A percentile compares a stretch with the other conserved stretches of the same genome.
These are phyloP conservation scores for Sesamia inferens DNA, from an alignment of 2,888 invertebrate species.

Conservation along the genomic window DNA sequence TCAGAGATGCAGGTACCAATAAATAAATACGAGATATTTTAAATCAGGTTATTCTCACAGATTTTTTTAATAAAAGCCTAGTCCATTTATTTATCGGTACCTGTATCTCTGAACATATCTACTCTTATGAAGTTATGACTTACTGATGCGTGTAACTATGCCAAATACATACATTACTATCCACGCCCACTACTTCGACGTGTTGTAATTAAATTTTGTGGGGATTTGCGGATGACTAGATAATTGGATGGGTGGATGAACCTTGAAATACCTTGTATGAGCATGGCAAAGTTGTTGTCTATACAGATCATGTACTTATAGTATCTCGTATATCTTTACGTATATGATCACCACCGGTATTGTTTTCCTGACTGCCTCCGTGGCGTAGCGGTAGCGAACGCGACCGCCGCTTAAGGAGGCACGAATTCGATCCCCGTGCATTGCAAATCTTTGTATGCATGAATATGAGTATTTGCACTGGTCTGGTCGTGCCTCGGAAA, in stretches of 20 bases:
- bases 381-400: too few species aligned
- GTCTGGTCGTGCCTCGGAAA: too few species aligned
- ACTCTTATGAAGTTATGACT: neutral
- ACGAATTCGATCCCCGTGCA: too few species aligned
- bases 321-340: conserved; percentile 80
- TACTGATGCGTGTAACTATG: neutral
- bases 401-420: too few species aligned
- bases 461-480: too few species aligned
- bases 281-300: conserved; percentile 83
- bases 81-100: neutral
- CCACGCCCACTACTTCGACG: conserved; percentile 12
- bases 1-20: too few species aligned
- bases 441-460: too few species aligned
- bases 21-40: too few species aligned
- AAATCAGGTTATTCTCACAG: too few species aligned
- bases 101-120: neutral
- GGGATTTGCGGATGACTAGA: neutral
- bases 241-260: neutral
- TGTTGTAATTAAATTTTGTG: conserved; percentile 49
- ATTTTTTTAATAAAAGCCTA: too few species aligned
- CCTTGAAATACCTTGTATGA: conserved; percentile 71
- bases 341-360: conserved; percentile 71
- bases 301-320: conserved; percentile 69
- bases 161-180: conserved; percentile 12
- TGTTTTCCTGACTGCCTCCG: too few species aligned